phyloP scores from a whole-genome alignment of 2,888 invertebrate species.

The Pyrrhia umbra region DNA sequence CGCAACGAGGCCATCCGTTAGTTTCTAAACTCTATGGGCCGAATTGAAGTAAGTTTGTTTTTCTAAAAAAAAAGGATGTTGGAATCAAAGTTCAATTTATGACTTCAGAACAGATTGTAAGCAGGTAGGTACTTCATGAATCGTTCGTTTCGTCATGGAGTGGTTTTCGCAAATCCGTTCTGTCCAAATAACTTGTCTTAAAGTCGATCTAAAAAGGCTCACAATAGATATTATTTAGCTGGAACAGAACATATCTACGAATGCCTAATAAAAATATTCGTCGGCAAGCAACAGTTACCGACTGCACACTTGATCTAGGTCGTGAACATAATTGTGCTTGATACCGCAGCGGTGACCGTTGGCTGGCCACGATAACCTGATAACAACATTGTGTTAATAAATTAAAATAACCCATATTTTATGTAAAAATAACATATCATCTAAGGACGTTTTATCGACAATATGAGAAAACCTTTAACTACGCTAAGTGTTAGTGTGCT shows the following conservation, averaged over 20 bases:
- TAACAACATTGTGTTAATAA: slow-evolving; percentile 45
- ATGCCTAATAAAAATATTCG: slow-evolving; percentile 14
- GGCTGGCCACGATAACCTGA: slow-evolving; percentile 56
- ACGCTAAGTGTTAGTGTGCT: too few relatives aligned
- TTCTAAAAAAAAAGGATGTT: slow-evolving; percentile 36
- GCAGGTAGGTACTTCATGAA: background rate
- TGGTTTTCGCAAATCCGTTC: too few relatives aligned
- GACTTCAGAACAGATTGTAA: background rate
- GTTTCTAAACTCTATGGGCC: slow-evolving; percentile 47
- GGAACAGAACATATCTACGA: background rate
- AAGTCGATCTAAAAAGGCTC: background rate
- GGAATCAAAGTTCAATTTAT: slow-evolving; percentile 13
- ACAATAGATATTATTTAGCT: background rate
- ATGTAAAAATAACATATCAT: background rate
- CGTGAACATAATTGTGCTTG: slow-evolving; percentile 36
- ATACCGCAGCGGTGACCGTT: slow-evolving; percentile 54
- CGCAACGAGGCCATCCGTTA: slow-evolving; percentile 69
- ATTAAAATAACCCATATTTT: slow-evolving; percentile 10
- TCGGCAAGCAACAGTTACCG: slow-evolving; percentile 25
- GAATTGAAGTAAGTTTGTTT: slow-evolving; percentile 17
- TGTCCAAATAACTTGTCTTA: background rate
- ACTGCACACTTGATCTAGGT: slow-evolving; percentile 50
- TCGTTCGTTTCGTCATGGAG: too few relatives aligned
- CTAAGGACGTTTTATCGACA: background rate
- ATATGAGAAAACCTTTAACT: background rate